phyloP scores from a whole-genome alignment of 2,888 invertebrate genomes.

The Drosophila formosana region DNA sequence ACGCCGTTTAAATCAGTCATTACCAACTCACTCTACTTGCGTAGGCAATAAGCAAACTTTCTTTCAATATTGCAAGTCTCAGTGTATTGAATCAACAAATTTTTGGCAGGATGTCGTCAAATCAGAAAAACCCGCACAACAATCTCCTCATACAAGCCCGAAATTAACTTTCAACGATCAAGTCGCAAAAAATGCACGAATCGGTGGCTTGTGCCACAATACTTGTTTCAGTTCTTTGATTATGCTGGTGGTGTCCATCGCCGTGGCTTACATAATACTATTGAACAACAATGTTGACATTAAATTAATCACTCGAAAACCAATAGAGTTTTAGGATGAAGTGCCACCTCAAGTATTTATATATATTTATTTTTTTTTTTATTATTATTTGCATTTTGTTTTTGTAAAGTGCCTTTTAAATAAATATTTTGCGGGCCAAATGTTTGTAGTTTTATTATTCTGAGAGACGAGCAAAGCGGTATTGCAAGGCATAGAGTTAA shows the following conservation, averaged over 20 bases:
- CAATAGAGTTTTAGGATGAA: conserved; percentile 34
- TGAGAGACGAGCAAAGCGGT: neutral
- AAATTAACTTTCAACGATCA: neutral
- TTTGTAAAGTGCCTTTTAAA: neutral
- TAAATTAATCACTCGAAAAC: conserved; percentile 12
- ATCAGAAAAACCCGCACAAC: conserved; percentile 5
- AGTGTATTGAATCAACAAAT: conserved; percentile 6
- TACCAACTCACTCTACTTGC: neutral
- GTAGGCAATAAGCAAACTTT: neutral
- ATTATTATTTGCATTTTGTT: neutral
- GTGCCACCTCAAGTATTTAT: neutral
- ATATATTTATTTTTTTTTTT: neutral
- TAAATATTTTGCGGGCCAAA: neutral
- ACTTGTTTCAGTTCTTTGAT: conserved; percentile 3
- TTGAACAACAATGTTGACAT: conserved; percentile 30
- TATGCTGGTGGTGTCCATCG: conserved; percentile 1
- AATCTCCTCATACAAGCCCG: conserved; percentile 7
- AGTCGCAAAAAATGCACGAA: neutral
- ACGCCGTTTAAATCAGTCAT: conserved; percentile 1
- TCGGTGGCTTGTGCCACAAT: neutral
- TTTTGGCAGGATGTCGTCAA: neutral
- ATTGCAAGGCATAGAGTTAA: neutral
- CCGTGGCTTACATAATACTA: conserved; percentile 10
- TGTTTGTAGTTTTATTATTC: neutral
- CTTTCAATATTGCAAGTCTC: conserved; percentile 5